Percentiles rank a stretch among this genome's conserved stretches.
These are phyloP conservation scores for Campylomormyrus tamandua DNA, from an alignment of 2,113 vertebrate genomes.

Conservation along the genomic window DNA sequence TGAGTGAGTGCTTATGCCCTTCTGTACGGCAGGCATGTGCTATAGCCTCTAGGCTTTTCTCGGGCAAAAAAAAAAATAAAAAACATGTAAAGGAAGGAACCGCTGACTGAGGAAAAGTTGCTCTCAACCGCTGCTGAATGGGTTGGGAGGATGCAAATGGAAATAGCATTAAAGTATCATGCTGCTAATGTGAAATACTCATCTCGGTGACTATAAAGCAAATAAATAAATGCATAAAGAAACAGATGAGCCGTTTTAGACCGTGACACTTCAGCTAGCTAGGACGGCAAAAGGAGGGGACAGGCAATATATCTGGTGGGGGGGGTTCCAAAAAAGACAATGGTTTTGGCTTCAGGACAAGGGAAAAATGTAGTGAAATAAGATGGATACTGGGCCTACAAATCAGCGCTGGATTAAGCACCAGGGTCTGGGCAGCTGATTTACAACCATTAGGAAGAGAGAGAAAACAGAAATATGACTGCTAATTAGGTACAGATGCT, in stretches of 20 bases:
- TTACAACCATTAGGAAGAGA: neutral
- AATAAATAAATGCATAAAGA: constrained; percentile 24
- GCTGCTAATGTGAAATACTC: neutral
- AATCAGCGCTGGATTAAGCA: neutral
- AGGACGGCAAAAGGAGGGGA: neutral
- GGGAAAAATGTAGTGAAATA: neutral
- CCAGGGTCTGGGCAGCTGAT: neutral
- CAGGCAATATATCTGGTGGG: neutral
- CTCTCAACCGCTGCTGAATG: neutral
- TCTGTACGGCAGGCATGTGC: neutral
- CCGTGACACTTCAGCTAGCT: neutral
- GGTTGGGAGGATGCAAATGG: neutral
- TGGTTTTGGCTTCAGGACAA: neutral
- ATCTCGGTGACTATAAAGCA: neutral
- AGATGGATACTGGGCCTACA: neutral
- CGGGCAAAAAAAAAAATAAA: neutral
- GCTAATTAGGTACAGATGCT: neutral
- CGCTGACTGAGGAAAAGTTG: neutral
- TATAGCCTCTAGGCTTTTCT: neutral
- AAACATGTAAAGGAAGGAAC: neutral
- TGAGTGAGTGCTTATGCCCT: neutral
- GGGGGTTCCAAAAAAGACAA: neutral
- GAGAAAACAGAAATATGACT: neutral
- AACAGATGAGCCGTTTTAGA: neutral
- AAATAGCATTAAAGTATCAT: neutral